phyloP scores from a whole-genome alignment of 2,888 invertebrate genomes.

The Hylaea fasciaria region DNA sequence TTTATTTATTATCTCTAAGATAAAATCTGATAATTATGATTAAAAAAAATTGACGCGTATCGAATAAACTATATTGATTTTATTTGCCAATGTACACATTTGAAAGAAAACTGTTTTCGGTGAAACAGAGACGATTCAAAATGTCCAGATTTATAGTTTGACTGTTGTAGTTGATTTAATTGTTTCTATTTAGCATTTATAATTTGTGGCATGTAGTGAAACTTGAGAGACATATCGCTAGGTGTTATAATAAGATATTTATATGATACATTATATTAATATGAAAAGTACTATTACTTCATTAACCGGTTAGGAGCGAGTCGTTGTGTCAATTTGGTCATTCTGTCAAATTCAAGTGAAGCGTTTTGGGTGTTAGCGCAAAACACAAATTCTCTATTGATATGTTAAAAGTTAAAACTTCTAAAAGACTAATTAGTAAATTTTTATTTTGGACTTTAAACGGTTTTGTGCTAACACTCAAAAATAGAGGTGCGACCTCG shows the following conservation, averaged over 20 bases:
- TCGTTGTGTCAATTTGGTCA: constrained; percentile 77
- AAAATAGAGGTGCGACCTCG: constrained; percentile 65
- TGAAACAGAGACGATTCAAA: constrained; percentile 35
- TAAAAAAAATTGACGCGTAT: too few species aligned
- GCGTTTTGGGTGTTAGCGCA: constrained; percentile 26
- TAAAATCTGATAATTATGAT: too few species aligned
- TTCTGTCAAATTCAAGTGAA: constrained; percentile 67
- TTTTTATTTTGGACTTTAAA: constrained; percentile 39
- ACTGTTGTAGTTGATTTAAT: constrained; percentile 61
- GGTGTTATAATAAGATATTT: constrained; percentile 74
- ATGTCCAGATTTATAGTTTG: constrained; percentile 57
- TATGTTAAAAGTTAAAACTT: constrained; percentile 44
- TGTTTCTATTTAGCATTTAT: constrained; percentile 66
- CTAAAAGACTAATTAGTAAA: constrained; percentile 45
- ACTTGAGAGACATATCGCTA: constrained; percentile 83
- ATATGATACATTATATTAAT: constrained; percentile 62
- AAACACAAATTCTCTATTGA: constrained; percentile 41
- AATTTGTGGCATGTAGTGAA: constrained; percentile 73
- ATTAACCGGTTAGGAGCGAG: constrained; percentile 52
- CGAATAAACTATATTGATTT: background rate
- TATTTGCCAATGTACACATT: constrained; percentile 2
- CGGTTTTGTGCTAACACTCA: constrained; percentile 30
- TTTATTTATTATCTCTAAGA: too few species aligned
- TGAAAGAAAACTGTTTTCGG: constrained; percentile 14
- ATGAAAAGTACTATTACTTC: constrained; percentile 45